A percentile compares a stretch with the other conserved stretches of the same genome.
phyloP scores from a whole-genome alignment of 2,888 invertebrate species.

The Bombylius discolor region DNA sequence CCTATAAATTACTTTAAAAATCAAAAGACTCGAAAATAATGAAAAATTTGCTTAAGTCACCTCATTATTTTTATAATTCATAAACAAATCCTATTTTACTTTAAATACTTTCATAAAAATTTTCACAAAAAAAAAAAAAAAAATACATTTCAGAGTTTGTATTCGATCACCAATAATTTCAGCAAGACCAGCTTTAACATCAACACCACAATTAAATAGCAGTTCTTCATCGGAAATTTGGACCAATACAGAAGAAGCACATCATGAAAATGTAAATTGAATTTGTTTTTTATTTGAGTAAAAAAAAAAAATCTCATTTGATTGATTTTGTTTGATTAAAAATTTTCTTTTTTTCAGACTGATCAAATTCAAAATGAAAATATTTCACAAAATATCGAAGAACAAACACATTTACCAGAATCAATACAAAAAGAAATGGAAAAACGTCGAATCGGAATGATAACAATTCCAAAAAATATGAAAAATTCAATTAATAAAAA shows the following conservation, averaged over 20 bases:
- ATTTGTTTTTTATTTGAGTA: not conserved
- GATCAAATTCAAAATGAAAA: not conserved
- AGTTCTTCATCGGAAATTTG: slow-evolving; percentile 47
- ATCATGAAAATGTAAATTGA: not conserved
- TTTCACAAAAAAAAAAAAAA: not conserved
- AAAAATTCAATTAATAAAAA: slow-evolving; percentile 30
- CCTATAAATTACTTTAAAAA: too few species aligned
- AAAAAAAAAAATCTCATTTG: not conserved
- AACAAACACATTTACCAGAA: slow-evolving; percentile 28
- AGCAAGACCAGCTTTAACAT: slow-evolving; percentile 59
- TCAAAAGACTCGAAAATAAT: too few species aligned
- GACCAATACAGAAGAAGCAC: slow-evolving; percentile 46
- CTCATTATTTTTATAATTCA: too few species aligned
- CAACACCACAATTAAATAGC: slow-evolving; percentile 27
- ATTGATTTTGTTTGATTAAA: too few species aligned
- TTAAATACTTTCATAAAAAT: not conserved
- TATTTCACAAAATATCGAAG: slow-evolving; percentile 19
- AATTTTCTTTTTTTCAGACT: too few species aligned
- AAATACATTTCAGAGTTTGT: slow-evolving; percentile 48
- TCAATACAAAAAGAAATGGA: slow-evolving; percentile 48
- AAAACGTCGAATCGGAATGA: slow-evolving; percentile 44
- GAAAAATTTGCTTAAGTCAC: too few species aligned
- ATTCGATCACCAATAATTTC: slow-evolving; percentile 72
- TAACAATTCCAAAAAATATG: too few species aligned
- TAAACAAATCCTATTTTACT: too few species aligned